phyloP scores from a whole-genome alignment of 2,888 invertebrate genomes.

The Lampropteryx suffumata region DNA sequence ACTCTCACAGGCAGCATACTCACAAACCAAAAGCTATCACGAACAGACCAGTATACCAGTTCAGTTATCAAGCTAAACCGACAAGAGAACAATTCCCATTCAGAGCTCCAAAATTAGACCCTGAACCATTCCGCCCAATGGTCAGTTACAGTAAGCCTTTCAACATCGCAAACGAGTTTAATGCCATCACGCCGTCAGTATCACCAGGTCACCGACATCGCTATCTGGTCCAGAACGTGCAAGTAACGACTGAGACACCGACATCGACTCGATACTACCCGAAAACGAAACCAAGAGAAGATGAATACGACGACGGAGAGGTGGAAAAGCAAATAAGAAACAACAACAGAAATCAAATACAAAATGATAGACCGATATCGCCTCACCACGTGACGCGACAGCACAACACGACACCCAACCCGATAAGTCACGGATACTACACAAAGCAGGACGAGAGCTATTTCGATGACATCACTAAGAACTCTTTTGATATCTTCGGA shows the following conservation, averaged over 20 bases:
- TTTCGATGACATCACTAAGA: constrained; percentile 88
- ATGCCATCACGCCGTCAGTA: constrained; percentile 67
- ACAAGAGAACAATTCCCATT: constrained; percentile 73
- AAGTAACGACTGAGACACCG: constrained; percentile 78
- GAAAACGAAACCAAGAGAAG: constrained; percentile 71
- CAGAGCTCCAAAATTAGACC: constrained; percentile 79
- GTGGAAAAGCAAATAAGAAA: constrained; percentile 57
- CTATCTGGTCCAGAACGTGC: constrained; percentile 72
- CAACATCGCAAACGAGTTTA: constrained; percentile 70
- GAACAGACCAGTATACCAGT: constrained; percentile 86
- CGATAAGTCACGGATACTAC: constrained; percentile 84
- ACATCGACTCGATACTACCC: constrained; percentile 76
- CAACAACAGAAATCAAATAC: constrained; percentile 63
- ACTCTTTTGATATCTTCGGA: constrained; percentile 89
- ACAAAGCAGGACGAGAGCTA: constrained; percentile 86
- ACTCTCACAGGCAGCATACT: constrained; percentile 61
- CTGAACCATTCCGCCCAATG: constrained; percentile 86
- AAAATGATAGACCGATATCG: constrained; percentile 60
- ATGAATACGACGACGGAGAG: constrained; percentile 69
- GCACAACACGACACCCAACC: constrained; percentile 79
- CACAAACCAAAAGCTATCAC: constrained; percentile 78
- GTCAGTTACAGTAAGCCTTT: constrained; percentile 82
- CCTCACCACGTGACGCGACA: constrained; percentile 55
- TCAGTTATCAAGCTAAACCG: constrained; percentile 85
- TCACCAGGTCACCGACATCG: constrained; percentile 69